A percentile compares a stretch with the other conserved stretches of the same genome.
Evolutionary conservation across 2,797 vertebrate species (phyloP).

Genomic region (Gallinago nigripennis): DNA sequence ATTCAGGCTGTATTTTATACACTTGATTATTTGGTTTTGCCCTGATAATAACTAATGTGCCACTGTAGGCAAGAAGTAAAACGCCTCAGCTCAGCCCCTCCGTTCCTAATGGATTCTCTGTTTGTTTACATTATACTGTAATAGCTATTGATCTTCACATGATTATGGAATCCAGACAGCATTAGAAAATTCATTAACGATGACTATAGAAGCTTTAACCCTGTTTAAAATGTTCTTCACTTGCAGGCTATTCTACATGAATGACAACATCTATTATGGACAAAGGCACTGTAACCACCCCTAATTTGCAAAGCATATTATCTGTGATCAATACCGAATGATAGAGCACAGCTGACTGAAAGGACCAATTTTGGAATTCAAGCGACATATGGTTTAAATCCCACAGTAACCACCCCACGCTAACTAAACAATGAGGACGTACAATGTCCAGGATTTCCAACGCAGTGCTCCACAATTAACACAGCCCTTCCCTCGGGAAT

Average conservation of each 20-base stretch:
- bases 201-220: constrained; percentile 54
- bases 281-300: constrained; percentile 68
- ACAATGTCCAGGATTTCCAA: constrained; percentile 64
- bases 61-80: not conserved
- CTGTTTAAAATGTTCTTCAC: constrained; percentile 66
- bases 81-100: not conserved
- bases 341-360: constrained; percentile 55
- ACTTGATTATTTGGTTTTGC: constrained; percentile 22
- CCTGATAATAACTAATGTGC: constrained; percentile 7
- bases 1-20: constrained; percentile 22
- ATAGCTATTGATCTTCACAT: constrained; percentile 65
- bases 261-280: constrained; percentile 70
- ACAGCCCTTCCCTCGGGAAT: constrained; percentile 51
- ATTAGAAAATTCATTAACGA: constrained; percentile 67
- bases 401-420: constrained; percentile 49
- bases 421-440: constrained; percentile 62
- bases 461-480: constrained; percentile 52
- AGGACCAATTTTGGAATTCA: constrained; percentile 63
- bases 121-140: constrained; percentile 68
- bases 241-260: constrained; percentile 59
- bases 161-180: constrained; percentile 55
- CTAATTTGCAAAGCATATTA: constrained; percentile 76
- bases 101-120: constrained; percentile 43
- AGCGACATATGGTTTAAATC: constrained; percentile 72
- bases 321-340: constrained; percentile 62